Conservation (phyloP, 2,797 vertebrate species). For the Sardinella longiceps region DNA sequence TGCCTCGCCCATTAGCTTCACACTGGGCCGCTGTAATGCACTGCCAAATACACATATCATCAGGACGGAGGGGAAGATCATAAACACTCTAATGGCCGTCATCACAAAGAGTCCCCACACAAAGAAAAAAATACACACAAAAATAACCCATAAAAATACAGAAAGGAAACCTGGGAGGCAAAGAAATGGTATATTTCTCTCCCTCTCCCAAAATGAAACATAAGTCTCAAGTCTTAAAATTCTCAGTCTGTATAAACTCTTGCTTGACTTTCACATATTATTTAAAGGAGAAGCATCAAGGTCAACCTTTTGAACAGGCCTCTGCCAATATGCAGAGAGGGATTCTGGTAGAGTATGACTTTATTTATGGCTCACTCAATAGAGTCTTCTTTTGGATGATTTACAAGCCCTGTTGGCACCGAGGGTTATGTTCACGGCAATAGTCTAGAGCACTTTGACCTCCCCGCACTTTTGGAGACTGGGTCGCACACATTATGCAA, state of each 20-base stretch:
- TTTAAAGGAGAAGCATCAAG: background rate
- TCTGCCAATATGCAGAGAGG: background rate
- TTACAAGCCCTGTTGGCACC: background rate
- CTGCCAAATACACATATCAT: constrained; percentile 41
- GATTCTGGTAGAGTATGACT: background rate
- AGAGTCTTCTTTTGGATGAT: background rate
- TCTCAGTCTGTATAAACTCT: background rate
- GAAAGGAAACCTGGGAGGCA: background rate
- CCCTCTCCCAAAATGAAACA: background rate
- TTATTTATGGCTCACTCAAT: background rate
- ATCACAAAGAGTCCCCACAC: background rate
- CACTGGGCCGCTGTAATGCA: constrained; percentile 46
- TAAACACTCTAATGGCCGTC: constrained; percentile 37
- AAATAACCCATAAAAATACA: too few relatives aligned
- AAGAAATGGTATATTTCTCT: too few relatives aligned
- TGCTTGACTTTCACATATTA: background rate
- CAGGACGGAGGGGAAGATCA: constrained; percentile 27
- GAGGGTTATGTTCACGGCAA: background rate
- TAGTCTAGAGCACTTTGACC: background rate
- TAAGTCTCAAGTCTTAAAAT: background rate
- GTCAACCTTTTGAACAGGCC: background rate
- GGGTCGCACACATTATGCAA: background rate
- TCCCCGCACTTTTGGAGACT: background rate
- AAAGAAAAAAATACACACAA: background rate
- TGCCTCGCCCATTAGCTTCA: constrained; percentile 60